These are phyloP conservation scores for Selene dorsalis DNA, from an alignment of 2,797 vertebrate genomes.

Conservation along the genomic window DNA sequence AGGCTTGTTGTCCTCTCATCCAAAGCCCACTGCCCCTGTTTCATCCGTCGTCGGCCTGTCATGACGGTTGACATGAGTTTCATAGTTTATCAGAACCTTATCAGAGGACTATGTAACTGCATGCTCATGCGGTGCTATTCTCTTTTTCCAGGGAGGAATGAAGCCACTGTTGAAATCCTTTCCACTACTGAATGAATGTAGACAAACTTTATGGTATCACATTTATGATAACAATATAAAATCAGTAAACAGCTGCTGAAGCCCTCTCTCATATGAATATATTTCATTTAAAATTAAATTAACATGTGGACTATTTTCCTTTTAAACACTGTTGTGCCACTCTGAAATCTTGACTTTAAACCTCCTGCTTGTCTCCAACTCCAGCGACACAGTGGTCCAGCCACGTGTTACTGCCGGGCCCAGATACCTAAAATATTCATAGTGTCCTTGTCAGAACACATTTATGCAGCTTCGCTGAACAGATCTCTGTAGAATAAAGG, in stretches of 20 bases:
- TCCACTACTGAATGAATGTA: background rate
- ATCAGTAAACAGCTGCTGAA: background rate
- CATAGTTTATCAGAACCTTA: constrained; percentile 64
- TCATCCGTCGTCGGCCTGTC: constrained; percentile 4
- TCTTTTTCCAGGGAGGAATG: constrained; percentile 9
- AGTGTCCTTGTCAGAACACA: constrained; percentile 77
- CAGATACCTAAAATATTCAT: constrained; percentile 81
- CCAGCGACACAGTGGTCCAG: constrained; percentile 36
- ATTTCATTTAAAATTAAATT: background rate
- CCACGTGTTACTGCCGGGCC: constrained; percentile 56
- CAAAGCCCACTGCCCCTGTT: constrained; percentile 27
- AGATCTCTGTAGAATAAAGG: constrained; percentile 57
- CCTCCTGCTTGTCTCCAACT: constrained; percentile 23
- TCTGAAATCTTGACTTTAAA: constrained; percentile 25
- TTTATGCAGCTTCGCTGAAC: constrained; percentile 72
- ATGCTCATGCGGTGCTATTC: constrained; percentile 36
- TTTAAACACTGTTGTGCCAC: constrained; percentile 1
- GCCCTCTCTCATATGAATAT: background rate
- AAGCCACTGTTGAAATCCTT: background rate
- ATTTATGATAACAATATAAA: background rate
- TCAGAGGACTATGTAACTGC: constrained; percentile 64
- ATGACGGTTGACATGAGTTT: constrained; percentile 25
- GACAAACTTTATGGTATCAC: background rate
- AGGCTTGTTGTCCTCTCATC: background rate
- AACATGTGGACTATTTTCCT: background rate